phyloP scores from a whole-genome alignment of 2,888 invertebrate species.

The Colletes collaris region DNA sequence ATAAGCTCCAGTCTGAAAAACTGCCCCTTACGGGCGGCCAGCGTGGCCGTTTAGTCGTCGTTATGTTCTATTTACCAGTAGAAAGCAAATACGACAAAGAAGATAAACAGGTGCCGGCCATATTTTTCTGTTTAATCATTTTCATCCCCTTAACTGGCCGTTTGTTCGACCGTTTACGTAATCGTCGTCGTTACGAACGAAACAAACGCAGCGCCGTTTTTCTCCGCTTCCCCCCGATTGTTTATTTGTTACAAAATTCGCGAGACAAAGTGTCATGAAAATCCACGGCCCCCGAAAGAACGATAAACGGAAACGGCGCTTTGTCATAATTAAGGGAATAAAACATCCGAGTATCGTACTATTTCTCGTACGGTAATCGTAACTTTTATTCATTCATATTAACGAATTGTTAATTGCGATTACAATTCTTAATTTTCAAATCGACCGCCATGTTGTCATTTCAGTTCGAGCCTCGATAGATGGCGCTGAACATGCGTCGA shows the following conservation, averaged over 20 bases:
- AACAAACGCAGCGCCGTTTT: conserved; percentile 18
- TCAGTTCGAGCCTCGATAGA: too few species aligned
- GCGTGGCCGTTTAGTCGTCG: conserved; percentile 14
- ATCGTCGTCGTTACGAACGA: conserved; percentile 16
- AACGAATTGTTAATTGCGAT: too few species aligned
- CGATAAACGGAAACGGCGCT: too few species aligned
- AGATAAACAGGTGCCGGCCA: conserved; percentile 30
- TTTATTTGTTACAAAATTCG: conserved; percentile 41
- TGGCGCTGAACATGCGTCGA: too few species aligned
- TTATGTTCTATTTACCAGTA: conserved; percentile 28
- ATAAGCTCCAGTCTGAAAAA: conserved; percentile 56
- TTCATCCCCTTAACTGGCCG: conserved; percentile 38
- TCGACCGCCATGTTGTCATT: too few species aligned
- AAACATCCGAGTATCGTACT: too few species aligned
- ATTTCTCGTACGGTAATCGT: too few species aligned
- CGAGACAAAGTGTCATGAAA: background rate
- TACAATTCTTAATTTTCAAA: too few species aligned
- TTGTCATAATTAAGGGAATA: too few species aligned
- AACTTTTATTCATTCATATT: too few species aligned
- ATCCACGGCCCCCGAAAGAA: too few species aligned
- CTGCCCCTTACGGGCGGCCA: background rate
- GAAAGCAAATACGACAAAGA: background rate
- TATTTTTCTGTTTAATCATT: conserved; percentile 46
- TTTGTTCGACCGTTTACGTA: conserved; percentile 19
- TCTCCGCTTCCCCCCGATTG: conserved; percentile 10